Base-by-base conservation (phyloP, 2,113 vertebrate genomes). In the Oncorhynchus nerka region DNA sequence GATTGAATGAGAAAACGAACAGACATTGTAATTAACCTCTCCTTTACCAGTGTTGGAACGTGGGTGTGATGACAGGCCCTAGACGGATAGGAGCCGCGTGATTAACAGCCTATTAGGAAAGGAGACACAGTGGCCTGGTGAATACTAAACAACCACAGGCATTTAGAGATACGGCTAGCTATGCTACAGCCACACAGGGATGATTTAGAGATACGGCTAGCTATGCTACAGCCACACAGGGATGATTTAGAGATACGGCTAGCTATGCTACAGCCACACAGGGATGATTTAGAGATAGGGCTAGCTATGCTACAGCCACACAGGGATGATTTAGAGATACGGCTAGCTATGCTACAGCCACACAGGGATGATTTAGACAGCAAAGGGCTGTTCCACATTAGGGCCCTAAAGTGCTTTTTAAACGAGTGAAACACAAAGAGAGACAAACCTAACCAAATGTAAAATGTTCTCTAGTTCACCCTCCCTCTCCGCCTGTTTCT, bases 1-100 rank as follows among this genome's bases (percentile, higher is more conserved):
- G 57, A 49, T 24, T 64, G 34, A 70, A n/a, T 9, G 70, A 26
- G 70, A 69, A 32, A 73, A 59, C 5, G 6, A 69, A 57, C 66
- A 66, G 71, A 76, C 34, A 55, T 70, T 74, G 74, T 77, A 77
- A 74, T 81, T 70, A 78, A 68, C 62, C 70, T 78, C 55, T 67
- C 20, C 6, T 28, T 39, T 5, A 15, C 32, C 26, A 73, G 28
- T 16, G 68, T 16, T 51, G 11, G 51, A 30, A 48, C 16, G 66
- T n/a, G n/a, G n/a, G 26, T 65, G 24, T 30, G 26, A 70, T 24
- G 16, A 39, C 68, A 59, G 48, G n/a, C 61, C 49, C 20, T 16
- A 15, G 34, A 77, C 77, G 75, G 51, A 64, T 66, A 71, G 22
- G 48, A 65, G 68, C n/a, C 16, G 7, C 48, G 66, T 71, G 71